phyloP scores from a whole-genome alignment of 2,797 vertebrate genomes.

The Peromyscus eremicus region DNA sequence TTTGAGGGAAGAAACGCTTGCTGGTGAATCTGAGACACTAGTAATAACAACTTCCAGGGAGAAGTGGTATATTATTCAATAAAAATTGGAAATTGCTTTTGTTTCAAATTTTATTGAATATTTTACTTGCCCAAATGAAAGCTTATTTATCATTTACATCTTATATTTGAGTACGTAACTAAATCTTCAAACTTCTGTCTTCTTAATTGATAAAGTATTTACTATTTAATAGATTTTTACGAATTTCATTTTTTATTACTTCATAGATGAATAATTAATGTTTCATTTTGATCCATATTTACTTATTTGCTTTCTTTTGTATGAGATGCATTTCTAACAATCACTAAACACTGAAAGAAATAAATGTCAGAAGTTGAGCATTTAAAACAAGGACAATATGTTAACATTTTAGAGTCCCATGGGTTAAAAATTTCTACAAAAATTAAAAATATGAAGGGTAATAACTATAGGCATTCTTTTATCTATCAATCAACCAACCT shows the following conservation, averaged over 20 bases:
- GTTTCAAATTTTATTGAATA: slow-evolving; percentile 69
- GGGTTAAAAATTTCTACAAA: neutral
- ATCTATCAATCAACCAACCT: neutral
- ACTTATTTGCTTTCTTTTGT: slow-evolving; percentile 47
- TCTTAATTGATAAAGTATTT: slow-evolving; percentile 22
- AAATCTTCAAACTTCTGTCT: slow-evolving; percentile 32
- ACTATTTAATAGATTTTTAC: slow-evolving; percentile 37
- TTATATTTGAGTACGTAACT: slow-evolving; percentile 36
- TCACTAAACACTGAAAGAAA: slow-evolving; percentile 45
- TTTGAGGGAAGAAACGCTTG: slow-evolving; percentile 49
- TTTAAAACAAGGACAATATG: neutral
- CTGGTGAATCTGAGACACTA: slow-evolving; percentile 26
- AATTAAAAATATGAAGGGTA: neutral
- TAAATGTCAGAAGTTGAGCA: neutral
- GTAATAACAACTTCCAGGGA: slow-evolving; percentile 60
- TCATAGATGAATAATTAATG: slow-evolving; percentile 12
- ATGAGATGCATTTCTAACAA: neutral
- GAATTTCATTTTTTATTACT: slow-evolving; percentile 61
- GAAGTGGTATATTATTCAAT: slow-evolving; percentile 43
- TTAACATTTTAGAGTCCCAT: neutral
- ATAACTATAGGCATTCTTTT: neutral
- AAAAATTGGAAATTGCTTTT: slow-evolving; percentile 64
- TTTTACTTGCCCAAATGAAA: slow-evolving; percentile 54
- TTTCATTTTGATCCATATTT: slow-evolving; percentile 18
- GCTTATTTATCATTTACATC: slow-evolving; percentile 48